These are phyloP conservation scores for Cephus spinipes DNA, from an alignment of 2,888 invertebrate species.

Conservation along the genomic window DNA sequence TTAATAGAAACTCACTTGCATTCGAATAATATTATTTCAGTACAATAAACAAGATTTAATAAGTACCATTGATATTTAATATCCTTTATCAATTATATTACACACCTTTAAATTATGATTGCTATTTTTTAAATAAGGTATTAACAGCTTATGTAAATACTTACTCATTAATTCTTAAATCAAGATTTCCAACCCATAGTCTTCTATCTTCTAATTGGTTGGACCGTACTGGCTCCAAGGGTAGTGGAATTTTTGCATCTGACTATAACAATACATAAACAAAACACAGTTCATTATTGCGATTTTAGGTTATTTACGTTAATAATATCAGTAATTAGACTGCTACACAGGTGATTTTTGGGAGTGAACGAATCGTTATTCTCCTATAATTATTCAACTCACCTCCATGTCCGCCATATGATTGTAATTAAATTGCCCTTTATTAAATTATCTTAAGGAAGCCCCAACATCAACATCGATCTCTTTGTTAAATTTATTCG, in stretches of 20 bases:
- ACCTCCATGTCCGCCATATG: constrained; percentile 38
- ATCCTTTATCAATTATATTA: constrained; percentile 2
- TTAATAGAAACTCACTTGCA: constrained; percentile 1
- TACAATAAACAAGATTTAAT: background rate
- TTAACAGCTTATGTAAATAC: constrained; percentile 65
- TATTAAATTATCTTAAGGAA: constrained; percentile 31
- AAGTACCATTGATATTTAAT: background rate
- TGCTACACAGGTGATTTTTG: constrained; percentile 2
- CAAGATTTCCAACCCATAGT: constrained; percentile 94
- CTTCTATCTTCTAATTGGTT: constrained; percentile 75
- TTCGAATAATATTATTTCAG: background rate
- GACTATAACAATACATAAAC: background rate
- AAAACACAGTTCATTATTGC: background rate
- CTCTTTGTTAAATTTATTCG: constrained; percentile 18
- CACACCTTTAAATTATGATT: background rate
- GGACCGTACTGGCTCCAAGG: constrained; percentile 71
- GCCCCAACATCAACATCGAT: constrained; percentile 25
- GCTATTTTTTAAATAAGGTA: background rate
- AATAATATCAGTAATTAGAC: background rate
- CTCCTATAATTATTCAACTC: constrained; percentile 11
- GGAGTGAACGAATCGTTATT: background rate
- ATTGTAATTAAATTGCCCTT: constrained; percentile 7
- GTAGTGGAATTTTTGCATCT: constrained; percentile 67
- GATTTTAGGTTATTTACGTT: background rate
- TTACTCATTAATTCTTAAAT: constrained; percentile 94